Evolutionary conservation across 2,888 invertebrate species (phyloP), one percentile per base, ranked within the genome.

Genomic region (Lasioglossum zephyrum): DNA sequence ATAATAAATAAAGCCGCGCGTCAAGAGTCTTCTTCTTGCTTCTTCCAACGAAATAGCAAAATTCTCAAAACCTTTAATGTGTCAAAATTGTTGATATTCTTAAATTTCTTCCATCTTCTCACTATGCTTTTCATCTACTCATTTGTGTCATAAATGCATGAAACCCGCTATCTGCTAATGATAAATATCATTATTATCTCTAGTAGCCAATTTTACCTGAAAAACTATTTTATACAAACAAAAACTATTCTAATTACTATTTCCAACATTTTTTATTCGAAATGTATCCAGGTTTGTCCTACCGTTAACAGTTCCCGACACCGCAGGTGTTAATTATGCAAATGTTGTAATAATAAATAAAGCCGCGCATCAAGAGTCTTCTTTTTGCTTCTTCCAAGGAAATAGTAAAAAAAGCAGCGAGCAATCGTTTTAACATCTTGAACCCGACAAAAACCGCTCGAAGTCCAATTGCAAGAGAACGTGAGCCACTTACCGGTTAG

Each of bases 401-500:
- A 4, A 39, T 22, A 22, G n/a, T 3, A 41, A 41, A 39, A 69
- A 11, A 36, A 69, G 2, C n/a, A 4, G 22, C 4, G n/a, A n/a
- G 22, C 11, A 39, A 60, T 47, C 49, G 36, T 53, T 53, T 53
- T 2, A 53, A 53, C 22, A 22, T 22, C 22, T 53, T 53, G 22
- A 8, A 53, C 22, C 8, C 22, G 3, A 31, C 3, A 39, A 69
- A 11, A 66, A 66, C 66, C 18, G 2, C 3, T 31, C 36, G 31
- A 4, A 5, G 26, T 18, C 11, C 18, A 53, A 9, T 9, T 53
- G 53, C 22, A 47, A 66, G 39, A 75, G 75, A 77, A 57, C 16
- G 31, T 0, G n/a, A 13, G 2, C 44, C 70, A 90, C 90, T 90
- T 75, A 90, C 90, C 78, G 72, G 75, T 69, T 89, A 73, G 84